Evolutionary conservation across 2,888 invertebrate genomes (phyloP).

Genomic region (Aspidapion aeneum): DNA sequence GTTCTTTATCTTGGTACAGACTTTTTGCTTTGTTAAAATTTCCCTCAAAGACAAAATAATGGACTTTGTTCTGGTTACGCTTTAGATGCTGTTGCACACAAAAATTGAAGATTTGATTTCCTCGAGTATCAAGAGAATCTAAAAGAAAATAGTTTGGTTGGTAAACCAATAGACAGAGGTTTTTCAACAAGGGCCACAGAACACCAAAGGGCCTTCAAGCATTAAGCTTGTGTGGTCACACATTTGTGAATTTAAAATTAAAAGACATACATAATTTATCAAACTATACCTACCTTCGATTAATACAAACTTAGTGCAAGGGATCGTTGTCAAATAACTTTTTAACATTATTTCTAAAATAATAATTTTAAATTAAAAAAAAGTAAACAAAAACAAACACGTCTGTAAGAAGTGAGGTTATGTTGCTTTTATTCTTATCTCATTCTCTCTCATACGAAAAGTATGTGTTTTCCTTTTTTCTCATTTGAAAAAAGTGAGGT

Average conservation of each 20-base stretch:
- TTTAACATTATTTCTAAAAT: constrained; percentile 35
- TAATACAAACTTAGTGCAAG: constrained; percentile 40
- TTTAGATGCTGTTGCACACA: constrained; percentile 36
- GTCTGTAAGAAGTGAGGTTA: constrained; percentile 13
- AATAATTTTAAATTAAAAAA: too few species aligned
- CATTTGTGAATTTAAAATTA: too few species aligned
- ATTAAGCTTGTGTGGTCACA: too few species aligned
- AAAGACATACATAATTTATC: too few species aligned
- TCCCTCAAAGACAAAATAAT: constrained; percentile 41
- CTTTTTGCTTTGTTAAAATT: constrained; percentile 27
- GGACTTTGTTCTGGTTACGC: constrained; percentile 28
- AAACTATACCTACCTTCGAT: constrained; percentile 42
- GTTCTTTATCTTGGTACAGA: constrained; percentile 14
- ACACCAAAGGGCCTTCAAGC: too few species aligned
- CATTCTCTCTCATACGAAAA: too few species aligned
- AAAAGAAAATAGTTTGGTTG: constrained; percentile 23
- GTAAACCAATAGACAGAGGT: too few species aligned
- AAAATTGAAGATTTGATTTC: constrained; percentile 33
- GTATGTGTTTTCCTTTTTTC: too few species aligned
- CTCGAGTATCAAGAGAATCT: constrained; percentile 38
- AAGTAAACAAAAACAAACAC: constrained; percentile 14
- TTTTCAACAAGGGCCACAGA: too few species aligned
- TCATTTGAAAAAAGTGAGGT: too few species aligned
- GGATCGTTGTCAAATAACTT: constrained; percentile 36
- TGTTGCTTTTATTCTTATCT: too few species aligned